Evolutionary conservation across 2,113 vertebrate species (phyloP).

Genomic region (Aldabrachelys gigantea): DNA sequence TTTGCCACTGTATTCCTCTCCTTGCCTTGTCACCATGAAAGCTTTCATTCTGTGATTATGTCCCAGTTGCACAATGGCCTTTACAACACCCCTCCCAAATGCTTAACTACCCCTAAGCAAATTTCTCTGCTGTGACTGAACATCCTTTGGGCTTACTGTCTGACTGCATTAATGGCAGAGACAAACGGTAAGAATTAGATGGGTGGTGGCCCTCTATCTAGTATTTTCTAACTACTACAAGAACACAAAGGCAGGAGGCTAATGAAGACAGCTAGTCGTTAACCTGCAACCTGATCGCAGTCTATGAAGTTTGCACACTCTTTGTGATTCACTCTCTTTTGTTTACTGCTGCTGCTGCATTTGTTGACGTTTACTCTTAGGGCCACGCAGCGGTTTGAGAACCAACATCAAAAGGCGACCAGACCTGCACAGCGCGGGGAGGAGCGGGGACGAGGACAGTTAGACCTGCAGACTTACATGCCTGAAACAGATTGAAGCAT

Average conservation of each 20-base stretch:
- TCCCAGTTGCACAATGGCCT: slow-evolving; percentile 20
- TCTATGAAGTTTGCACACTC: slow-evolving; percentile 50
- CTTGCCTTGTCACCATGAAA: neutral
- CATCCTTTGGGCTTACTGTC: slow-evolving; percentile 61
- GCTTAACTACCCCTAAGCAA: slow-evolving; percentile 50
- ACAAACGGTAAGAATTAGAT: slow-evolving; percentile 54
- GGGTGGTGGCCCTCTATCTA: neutral
- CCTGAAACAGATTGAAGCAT: slow-evolving; percentile 56
- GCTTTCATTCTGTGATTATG: slow-evolving; percentile 41
- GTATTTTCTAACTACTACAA: slow-evolving; percentile 9
- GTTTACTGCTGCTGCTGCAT: slow-evolving; percentile 32
- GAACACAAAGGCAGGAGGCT: slow-evolving; percentile 55
- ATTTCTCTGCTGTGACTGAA: slow-evolving; percentile 29
- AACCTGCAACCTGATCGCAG: slow-evolving; percentile 70
- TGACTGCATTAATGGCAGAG: slow-evolving; percentile 53
- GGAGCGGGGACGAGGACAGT: slow-evolving; percentile 25
- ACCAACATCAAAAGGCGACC: slow-evolving; percentile 32
- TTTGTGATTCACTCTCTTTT: neutral
- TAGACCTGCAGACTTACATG: slow-evolving; percentile 68
- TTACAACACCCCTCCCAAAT: neutral
- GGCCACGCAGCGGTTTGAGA: neutral
- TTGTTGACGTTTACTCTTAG: slow-evolving; percentile 31
- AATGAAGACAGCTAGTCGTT: slow-evolving; percentile 61
- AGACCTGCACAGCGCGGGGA: neutral
- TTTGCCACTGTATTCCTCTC: neutral